Percentiles rank a stretch among this genome's conserved stretches.
Conservation (phyloP, 2,888 invertebrate genomes). For the Cordilura impudica region DNA sequence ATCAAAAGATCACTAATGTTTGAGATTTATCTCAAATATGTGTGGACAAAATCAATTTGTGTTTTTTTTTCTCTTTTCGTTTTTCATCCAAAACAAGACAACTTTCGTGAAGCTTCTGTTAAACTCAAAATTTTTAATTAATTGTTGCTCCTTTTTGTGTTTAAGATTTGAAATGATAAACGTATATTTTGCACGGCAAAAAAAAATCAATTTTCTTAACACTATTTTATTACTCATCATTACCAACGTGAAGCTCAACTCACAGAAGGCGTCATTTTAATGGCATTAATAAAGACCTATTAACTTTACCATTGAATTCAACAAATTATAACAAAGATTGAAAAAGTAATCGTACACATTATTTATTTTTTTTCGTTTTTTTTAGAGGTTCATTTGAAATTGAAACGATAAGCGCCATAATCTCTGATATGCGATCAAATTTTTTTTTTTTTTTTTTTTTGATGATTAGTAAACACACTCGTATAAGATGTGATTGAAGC, state of each 20-base stretch:
- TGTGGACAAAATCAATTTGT: slow-evolving; percentile 64
- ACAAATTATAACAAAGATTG: slow-evolving; percentile 24
- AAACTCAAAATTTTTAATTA: slow-evolving; percentile 28
- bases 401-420: slow-evolving; percentile 62
- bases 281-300: slow-evolving; percentile 60
- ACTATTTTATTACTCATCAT: slow-evolving; percentile 51
- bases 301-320: slow-evolving; percentile 39
- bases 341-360: not conserved
- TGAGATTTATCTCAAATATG: slow-evolving; percentile 65
- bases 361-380: not conserved
- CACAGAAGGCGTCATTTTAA: slow-evolving; percentile 56
- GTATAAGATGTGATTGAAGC: slow-evolving; percentile 40
- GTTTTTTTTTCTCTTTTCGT: not conserved
- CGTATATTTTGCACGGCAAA: slow-evolving; percentile 2
- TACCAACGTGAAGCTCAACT: slow-evolving; percentile 16
- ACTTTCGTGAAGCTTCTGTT: not conserved
- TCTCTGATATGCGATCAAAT: slow-evolving; percentile 56
- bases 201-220: slow-evolving; percentile 29
- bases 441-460: slow-evolving; percentile 26
- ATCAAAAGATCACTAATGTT: not conserved
- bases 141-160: slow-evolving; percentile 30
- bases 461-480: not conserved
- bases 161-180: not conserved
- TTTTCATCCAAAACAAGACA: not conserved
- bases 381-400: slow-evolving; percentile 46